Conservation (phyloP, 2,113 vertebrate genomes). For the Aphelocoma coerulescens region DNA sequence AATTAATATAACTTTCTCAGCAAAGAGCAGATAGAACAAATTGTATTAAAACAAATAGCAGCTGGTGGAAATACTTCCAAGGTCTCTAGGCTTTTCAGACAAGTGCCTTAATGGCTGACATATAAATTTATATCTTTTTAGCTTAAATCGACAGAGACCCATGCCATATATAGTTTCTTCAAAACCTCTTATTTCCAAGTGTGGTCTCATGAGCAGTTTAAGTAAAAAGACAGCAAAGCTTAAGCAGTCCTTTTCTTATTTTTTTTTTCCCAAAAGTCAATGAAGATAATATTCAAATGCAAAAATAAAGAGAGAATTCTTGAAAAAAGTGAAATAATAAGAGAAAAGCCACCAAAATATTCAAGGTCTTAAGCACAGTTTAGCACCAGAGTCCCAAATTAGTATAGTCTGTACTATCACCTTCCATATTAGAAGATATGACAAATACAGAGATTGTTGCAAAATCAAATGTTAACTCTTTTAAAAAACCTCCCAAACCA, state of each 20-base stretch:
- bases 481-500: background rate
- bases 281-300: background rate
- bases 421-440: background rate
- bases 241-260: background rate
- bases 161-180: background rate
- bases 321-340: background rate
- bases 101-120: background rate
- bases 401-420: background rate
- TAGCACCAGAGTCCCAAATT: background rate
- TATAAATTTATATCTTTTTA: background rate
- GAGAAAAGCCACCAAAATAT: background rate
- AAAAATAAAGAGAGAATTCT: background rate
- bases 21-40: background rate
- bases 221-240: background rate
- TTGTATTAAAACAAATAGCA: conserved; percentile 10
- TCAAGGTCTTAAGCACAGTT: background rate
- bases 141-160: background rate
- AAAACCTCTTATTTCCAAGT: background rate
- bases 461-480: background rate
- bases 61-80: background rate
- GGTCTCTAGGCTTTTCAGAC: background rate
- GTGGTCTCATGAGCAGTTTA: background rate
- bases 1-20: background rate
- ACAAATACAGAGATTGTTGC: background rate
- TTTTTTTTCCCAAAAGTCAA: background rate